Evolutionary conservation across 2,113 vertebrate genomes (phyloP).

Genomic region (Pheucticus melanocephalus): DNA sequence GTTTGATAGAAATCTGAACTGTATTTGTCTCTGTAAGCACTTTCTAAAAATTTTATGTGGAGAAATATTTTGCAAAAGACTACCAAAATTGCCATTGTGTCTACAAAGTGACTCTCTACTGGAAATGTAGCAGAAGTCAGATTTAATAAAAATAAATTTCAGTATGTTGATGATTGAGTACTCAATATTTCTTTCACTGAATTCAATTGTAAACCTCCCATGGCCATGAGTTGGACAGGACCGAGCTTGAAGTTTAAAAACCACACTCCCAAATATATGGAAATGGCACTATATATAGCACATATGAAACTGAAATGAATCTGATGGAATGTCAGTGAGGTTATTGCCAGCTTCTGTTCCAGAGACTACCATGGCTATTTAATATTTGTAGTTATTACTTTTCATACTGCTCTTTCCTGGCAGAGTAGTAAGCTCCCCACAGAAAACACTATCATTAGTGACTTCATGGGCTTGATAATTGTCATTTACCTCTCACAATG

Average conservation of each 20-base stretch:
- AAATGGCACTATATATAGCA: background rate
- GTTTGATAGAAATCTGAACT: background rate
- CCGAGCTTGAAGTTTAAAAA: background rate
- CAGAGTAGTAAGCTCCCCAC: background rate
- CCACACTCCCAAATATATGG: background rate
- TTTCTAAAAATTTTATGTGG: background rate
- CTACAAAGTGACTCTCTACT: background rate
- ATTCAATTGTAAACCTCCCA: background rate
- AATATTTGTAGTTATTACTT: background rate
- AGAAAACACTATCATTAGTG: background rate
- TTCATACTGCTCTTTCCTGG: background rate
- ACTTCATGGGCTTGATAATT: background rate
- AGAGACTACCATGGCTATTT: background rate
- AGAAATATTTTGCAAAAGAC: background rate
- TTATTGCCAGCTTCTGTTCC: background rate
- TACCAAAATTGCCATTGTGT: background rate
- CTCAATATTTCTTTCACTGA: background rate
- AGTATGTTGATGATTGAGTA: background rate
- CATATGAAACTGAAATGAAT: background rate
- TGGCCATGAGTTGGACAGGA: background rate
- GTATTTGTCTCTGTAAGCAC: background rate
- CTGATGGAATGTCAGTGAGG: background rate
- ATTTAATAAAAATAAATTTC: background rate
- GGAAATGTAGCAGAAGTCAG: background rate
- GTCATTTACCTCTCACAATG: background rate